These are phyloP conservation scores for Rissa tridactyla DNA, from an alignment of 2,113 vertebrate genomes.

Conservation along the genomic window DNA sequence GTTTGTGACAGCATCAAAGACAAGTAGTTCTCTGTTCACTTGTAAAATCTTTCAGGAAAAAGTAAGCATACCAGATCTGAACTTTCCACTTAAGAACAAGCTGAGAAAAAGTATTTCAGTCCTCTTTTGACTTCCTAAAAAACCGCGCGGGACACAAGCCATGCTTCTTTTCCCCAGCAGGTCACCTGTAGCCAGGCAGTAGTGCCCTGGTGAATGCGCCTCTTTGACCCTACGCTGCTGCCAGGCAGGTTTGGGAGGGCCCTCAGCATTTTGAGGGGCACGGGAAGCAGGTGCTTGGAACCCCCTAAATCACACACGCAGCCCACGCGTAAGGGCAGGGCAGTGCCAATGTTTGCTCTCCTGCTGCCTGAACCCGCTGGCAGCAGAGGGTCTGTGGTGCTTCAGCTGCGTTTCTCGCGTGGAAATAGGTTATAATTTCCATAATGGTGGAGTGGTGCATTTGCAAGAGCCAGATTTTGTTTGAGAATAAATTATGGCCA, in stretches of 20 bases:
- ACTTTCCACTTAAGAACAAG: neutral
- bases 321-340: neutral
- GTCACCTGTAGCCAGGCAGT: neutral
- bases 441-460: neutral
- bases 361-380: neutral
- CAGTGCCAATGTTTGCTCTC: neutral
- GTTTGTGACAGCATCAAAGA: neutral
- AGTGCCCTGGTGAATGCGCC: neutral
- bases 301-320: fast-evolving
- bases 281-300: neutral
- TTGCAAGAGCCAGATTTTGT: neutral
- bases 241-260: neutral
- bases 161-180: neutral
- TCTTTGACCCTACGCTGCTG: neutral
- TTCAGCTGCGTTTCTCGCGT: fast-evolving
- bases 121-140: neutral
- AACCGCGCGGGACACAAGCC: neutral
- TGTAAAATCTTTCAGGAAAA: neutral
- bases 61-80: neutral
- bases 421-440: neutral
- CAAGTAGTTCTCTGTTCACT: neutral
- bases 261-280: neutral
- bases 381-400: neutral
- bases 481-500: neutral
- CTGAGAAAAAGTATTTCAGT: neutral